Evolutionary conservation across 1,140 invertebrate genomes (phyloP), one percentile per base, ranked within the genome.

Genomic region (Micrasema longulum): DNA sequence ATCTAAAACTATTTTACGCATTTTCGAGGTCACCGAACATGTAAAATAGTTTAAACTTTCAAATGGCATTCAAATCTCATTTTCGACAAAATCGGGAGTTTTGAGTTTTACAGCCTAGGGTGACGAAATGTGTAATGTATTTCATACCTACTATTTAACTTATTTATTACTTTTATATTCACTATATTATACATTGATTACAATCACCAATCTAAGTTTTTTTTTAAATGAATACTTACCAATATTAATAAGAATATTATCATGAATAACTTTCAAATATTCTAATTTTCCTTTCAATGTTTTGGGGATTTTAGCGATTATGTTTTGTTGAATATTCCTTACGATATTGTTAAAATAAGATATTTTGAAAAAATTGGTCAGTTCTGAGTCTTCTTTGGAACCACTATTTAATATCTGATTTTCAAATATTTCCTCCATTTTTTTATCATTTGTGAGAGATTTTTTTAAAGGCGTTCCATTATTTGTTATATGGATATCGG

Each of bases 221-320:
- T n/a, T n/a, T n/a, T n/a, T n/a, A n/a, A n/a, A 41, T 60, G 23
- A 1, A 20, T 26, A 78, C 84, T 83, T 80, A 90, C 88, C 84
- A 73, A 90, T 89, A 69, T 86, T 83, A 20, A 78, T 77, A 64
- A 89, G 75, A 22, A 90, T 79, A 72, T 83, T 81, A 73, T 88
- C 80, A 48, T 85, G 84, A n/a, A 90, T 77, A 35, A 84, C 77
- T 57, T 85, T 82, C 16, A 90, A 79, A 47, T 87, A 84, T 67
- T 81, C 80, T n/a, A 88, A 79, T 81, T 90, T 90, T 31, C 84
- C 84, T 47, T 83, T 83, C 23, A 89, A 80, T 31, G 79, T 82
- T 38, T 83, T 79, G 7, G 83, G 81, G 1, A 86, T 84, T 48
- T 87, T 87, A 57, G 79, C 80, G 3, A 87, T 80, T 77, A 89